Evolutionary conservation across 2,888 invertebrate genomes (phyloP), one percentile per base, ranked within the genome.

Genomic region (Spatulosminthurus flaviceps): DNA sequence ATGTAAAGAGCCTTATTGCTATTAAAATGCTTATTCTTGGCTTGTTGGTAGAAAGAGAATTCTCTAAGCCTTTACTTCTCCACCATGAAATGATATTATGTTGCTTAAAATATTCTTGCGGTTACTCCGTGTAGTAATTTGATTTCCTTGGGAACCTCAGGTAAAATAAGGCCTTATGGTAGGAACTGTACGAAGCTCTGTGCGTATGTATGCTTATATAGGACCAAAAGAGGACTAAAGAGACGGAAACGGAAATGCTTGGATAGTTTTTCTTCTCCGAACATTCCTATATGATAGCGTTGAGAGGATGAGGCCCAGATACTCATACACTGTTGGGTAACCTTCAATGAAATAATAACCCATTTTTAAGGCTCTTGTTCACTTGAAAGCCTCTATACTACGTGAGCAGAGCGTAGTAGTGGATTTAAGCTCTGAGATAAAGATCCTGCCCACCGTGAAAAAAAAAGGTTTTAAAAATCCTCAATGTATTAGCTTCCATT

Each of bases 221-320:
- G 16, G 5, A 51, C 51, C 16, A 41, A 19, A 71, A 29, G 66
- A 67, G 67, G 28, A n/a, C n/a, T n/a, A n/a, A n/a, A 69, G 69
- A 76, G 67, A 67, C 76, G 76, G 76, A 76, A 76, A 76, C 76
- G 76, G 76, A 76, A 76, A 76, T 76, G 76, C 67, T 24, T 76
- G 66, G 43, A 28, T 64, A 64, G 64, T 64, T 64, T 64, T 64
- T 64, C 64, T 64, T 16, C 64, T 64, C 64, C 24, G n/a, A 19
- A 51, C 5, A 22, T 64, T 22, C 64, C 24, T n/a, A 24, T 13
- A 22, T 24, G 11, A 24, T 64, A 11, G 1, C 26, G 51, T n/a
- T n/a, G 24, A 64, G 26, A 64, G 24, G 4, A 9, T 24, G 64
- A 64, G 64, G 26, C 24, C n/a, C 64, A 51, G 51, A 24, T 64